Base-by-base conservation (phyloP, 2,888 invertebrate genomes). In the Pardosa pseudoannulata region DNA sequence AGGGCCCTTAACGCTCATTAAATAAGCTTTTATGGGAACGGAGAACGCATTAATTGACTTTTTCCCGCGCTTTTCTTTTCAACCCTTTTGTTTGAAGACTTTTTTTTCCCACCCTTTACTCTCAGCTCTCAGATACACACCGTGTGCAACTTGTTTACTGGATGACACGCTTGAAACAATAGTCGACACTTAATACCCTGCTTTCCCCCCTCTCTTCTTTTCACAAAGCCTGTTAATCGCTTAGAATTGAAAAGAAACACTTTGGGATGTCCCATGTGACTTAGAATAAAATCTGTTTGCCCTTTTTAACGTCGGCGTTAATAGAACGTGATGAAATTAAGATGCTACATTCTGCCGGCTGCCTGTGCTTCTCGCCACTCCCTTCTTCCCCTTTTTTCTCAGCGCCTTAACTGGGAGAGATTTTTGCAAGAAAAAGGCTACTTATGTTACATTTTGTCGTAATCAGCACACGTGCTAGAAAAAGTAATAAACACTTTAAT, bases 11-110 rank as follows among this genome's bases (percentile, higher is more conserved):
- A 67, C 72, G 76, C 83, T 85, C 83, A 85, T 85, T 85, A 85
- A 78, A 56, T 32, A 72, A 72, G 78, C 83, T 85, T 85, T 85
- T 85, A 85, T 85, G 78, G 72, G 39, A 73, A 73, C 39, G 56
- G 78, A 65, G 73, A 71, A 78, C 67, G 83, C 83, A 85, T 85
- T 85, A 85, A 85, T 85, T 85, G 83, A 85, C 83, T 78, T 85
- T 78, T 78, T 85, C 78, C 41, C 78, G 56, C 70, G 39, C 50
- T 68, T 68, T 78, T 76, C 74, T 76, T 80, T 70, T 11, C 13
- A 72, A 68, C 56, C 50, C 78, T 41, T 85, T 85, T 85, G 83
- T 85, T 85, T 72, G 67, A 73, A 36, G 11, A 36, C 29, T 50
- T 79, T 85, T 85, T 85, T 83, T 67, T 70, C 32, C n/a, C n/a